Evolutionary conservation across 1,140 invertebrate genomes (phyloP).

Genomic region (Nautilus pompilius): DNA sequence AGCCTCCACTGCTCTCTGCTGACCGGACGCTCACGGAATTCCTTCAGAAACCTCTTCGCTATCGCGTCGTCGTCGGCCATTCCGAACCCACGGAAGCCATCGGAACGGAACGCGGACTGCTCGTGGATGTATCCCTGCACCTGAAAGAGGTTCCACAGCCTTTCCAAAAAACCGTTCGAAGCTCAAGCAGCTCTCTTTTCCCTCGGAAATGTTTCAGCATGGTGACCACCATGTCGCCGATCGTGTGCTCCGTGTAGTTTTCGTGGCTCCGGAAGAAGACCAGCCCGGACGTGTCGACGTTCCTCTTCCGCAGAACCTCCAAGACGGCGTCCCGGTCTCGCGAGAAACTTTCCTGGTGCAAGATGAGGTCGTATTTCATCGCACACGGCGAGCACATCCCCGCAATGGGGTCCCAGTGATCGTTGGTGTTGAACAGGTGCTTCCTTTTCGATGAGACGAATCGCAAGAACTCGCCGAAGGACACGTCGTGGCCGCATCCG

Average conservation of each 20-base stretch:
- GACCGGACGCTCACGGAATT: background rate
- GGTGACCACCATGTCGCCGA: background rate
- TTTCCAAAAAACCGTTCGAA: background rate
- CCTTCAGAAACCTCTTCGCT: background rate
- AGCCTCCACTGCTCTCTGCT: background rate
- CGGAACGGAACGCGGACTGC: background rate
- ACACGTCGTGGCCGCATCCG: constrained; percentile 2
- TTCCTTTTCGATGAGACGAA: background rate
- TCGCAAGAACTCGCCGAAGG: background rate
- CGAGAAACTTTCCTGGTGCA: constrained; percentile 14
- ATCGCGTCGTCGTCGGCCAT: background rate
- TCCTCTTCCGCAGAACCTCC: background rate
- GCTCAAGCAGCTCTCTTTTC: background rate
- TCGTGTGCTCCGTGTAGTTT: background rate
- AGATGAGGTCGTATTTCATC: constrained; percentile 5
- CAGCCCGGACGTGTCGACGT: background rate
- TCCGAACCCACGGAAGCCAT: background rate
- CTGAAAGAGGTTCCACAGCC: constrained; percentile 11
- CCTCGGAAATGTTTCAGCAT: background rate
- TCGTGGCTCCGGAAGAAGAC: background rate
- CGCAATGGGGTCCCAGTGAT: constrained; percentile 9
- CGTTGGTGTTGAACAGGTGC: background rate
- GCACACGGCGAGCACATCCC: constrained; percentile 7
- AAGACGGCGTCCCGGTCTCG: constrained; percentile 7
- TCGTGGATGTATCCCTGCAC: constrained; percentile 15